phyloP scores from a whole-genome alignment of 2,113 vertebrate species.

The Oostethus manadensis region DNA sequence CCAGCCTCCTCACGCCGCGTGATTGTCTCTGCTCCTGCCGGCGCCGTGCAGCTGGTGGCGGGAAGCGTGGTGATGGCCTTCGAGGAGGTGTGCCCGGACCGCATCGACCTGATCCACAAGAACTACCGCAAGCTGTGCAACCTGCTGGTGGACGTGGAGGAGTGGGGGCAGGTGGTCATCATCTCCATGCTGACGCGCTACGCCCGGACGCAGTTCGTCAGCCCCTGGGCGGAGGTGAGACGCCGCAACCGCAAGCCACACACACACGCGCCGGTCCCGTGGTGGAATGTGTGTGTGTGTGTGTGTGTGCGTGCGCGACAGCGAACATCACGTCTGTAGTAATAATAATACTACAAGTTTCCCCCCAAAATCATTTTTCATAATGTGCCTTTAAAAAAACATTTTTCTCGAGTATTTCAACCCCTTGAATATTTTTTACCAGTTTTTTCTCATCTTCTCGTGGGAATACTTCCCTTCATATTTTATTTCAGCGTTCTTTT shows the following conservation, averaged over 20 bases:
- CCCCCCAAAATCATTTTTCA: no score
- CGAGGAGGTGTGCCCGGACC: conserved; percentile 95
- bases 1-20: background rate
- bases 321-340: no score
- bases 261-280: no score
- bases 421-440: no score
- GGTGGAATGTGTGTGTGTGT: background rate
- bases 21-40: background rate
- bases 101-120: conserved; percentile 96
- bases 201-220: conserved; percentile 89
- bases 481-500: no score
- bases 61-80: conserved; percentile 98
- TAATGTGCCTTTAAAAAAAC: no score
- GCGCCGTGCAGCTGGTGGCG: conserved; percentile 80
- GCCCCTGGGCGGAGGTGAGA: conserved; percentile 89
- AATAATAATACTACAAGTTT: no score
- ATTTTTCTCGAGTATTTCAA: no score
- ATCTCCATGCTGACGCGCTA: conserved; percentile 97
- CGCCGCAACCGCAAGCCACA: no score
- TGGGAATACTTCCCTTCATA: no score
- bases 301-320: no score
- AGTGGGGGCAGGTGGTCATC: conserved; percentile 98
- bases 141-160: conserved; percentile 93
- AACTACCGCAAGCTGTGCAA: conserved; percentile 97
- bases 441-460: no score